These are phyloP conservation scores for Scortum barcoo DNA, from an alignment of 2,113 vertebrate genomes.

Conservation along the genomic window DNA sequence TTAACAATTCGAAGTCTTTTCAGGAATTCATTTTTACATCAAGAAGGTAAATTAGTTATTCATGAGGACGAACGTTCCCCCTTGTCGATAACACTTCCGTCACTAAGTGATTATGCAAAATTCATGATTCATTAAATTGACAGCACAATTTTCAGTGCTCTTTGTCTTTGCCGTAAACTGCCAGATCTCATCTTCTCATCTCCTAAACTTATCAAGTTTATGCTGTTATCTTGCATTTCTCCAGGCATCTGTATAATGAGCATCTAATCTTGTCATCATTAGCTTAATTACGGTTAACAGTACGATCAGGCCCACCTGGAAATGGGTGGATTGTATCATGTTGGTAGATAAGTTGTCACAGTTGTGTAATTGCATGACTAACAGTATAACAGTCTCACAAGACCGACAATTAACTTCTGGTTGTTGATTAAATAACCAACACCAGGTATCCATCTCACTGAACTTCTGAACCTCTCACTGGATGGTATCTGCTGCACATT, in stretches of 20 bases:
- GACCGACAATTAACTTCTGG: background rate
- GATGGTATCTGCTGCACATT: background rate
- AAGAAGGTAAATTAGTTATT: slow-evolving; percentile 44
- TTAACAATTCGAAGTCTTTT: slow-evolving; percentile 23
- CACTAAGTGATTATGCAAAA: slow-evolving; percentile 55
- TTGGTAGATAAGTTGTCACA: slow-evolving; percentile 35
- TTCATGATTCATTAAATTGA: slow-evolving; percentile 59
- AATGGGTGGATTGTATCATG: slow-evolving; percentile 25
- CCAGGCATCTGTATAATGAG: slow-evolving; percentile 42
- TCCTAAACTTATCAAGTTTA: slow-evolving; percentile 39
- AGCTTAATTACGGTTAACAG: slow-evolving; percentile 38
- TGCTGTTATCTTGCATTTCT: slow-evolving; percentile 33
- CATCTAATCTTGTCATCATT: slow-evolving; percentile 43
- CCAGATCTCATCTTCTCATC: slow-evolving; percentile 35
- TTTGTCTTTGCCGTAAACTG: slow-evolving; percentile 51
- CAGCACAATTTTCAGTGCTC: slow-evolving; percentile 29
- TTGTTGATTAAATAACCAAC: slow-evolving; percentile 27
- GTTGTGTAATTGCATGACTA: slow-evolving; percentile 4
- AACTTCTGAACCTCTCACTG: background rate
- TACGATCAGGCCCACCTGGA: slow-evolving; percentile 43
- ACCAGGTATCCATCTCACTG: background rate
- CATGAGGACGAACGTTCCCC: slow-evolving; percentile 37
- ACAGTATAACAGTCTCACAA: slow-evolving; percentile 3
- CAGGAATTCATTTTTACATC: slow-evolving; percentile 23
- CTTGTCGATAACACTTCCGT: slow-evolving; percentile 48